Conservation (phyloP, 2,888 invertebrate species). For the Ceramica pisi region DNA sequence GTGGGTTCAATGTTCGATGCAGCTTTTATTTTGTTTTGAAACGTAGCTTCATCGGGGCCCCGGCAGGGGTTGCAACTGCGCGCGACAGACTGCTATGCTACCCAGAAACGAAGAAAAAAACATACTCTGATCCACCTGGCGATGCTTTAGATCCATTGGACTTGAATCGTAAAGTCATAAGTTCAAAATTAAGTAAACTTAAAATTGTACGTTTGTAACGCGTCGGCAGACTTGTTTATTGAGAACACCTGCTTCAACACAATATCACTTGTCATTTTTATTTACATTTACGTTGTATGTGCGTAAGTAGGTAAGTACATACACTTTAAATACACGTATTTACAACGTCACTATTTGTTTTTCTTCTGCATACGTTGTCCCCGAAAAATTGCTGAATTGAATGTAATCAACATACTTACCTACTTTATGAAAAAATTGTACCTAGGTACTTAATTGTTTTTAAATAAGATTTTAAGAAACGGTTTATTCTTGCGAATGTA, state of each 20-base stretch:
- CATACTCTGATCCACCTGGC: conserved; percentile 79
- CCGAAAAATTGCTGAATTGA: conserved; percentile 16
- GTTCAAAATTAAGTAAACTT: conserved; percentile 39
- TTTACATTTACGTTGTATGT: conserved; percentile 48
- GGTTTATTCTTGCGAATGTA: background rate
- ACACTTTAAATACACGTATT: conserved; percentile 20
- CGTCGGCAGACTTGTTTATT: conserved; percentile 49
- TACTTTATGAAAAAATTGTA: background rate
- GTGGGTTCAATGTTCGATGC: conserved; percentile 83
- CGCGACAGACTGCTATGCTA: conserved; percentile 54
- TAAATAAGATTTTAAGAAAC: conserved; percentile 1
- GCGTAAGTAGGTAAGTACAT: conserved; percentile 26
- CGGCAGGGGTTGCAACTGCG: conserved; percentile 72
- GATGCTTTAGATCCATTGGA: conserved; percentile 60
- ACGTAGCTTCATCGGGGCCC: conserved; percentile 74
- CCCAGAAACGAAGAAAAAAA: conserved; percentile 33
- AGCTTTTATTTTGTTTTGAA: conserved; percentile 85
- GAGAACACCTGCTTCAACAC: conserved; percentile 57
- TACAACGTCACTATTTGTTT: conserved; percentile 40
- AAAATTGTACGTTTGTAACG: conserved; percentile 21
- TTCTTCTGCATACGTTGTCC: conserved; percentile 2
- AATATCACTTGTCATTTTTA: conserved; percentile 48
- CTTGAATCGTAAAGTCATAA: conserved; percentile 36
- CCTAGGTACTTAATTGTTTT: background rate
- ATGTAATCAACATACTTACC: conserved; percentile 10